phyloP scores from a whole-genome alignment of 2,113 vertebrate genomes.

The Nannospalax galili region DNA sequence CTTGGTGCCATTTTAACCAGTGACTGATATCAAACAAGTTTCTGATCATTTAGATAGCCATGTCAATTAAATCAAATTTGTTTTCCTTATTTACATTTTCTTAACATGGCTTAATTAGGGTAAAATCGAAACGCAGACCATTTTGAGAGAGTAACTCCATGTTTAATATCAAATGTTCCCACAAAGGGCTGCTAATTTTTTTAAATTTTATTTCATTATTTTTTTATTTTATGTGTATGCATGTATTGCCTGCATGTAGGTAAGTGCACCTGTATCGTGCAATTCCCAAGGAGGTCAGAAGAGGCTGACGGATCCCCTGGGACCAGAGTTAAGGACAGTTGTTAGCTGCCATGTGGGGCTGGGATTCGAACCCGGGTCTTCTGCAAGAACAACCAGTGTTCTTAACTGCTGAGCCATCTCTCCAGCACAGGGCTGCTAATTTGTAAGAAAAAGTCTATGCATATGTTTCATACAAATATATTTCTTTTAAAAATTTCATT shows the following conservation, averaged over 20 bases:
- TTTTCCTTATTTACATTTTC: conserved; percentile 15
- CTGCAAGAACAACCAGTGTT: too few relatives aligned
- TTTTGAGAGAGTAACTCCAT: conserved; percentile 34
- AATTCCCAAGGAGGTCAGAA: too few relatives aligned
- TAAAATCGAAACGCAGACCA: neutral
- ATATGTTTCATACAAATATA: conserved; percentile 15
- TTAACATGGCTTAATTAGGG: neutral
- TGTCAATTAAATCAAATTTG: neutral
- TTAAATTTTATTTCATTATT: too few relatives aligned
- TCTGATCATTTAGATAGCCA: conserved; percentile 9
- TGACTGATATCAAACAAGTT: conserved; percentile 26
- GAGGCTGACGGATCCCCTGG: too few relatives aligned
- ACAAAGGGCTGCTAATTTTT: neutral
- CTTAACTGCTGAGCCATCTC: too few relatives aligned
- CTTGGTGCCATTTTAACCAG: conserved; percentile 37
- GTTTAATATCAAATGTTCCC: neutral
- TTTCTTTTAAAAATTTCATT: conserved; percentile 40
- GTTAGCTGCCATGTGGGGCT: too few relatives aligned
- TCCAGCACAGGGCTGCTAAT: too few relatives aligned
- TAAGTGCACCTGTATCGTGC: too few relatives aligned
- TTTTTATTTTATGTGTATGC: too few relatives aligned
- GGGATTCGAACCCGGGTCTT: too few relatives aligned
- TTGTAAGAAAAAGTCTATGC: neutral
- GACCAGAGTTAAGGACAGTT: too few relatives aligned
- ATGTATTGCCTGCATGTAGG: too few relatives aligned